phyloP scores from a whole-genome alignment of 1,140 invertebrate species.

The Trichonephila clavipes region DNA sequence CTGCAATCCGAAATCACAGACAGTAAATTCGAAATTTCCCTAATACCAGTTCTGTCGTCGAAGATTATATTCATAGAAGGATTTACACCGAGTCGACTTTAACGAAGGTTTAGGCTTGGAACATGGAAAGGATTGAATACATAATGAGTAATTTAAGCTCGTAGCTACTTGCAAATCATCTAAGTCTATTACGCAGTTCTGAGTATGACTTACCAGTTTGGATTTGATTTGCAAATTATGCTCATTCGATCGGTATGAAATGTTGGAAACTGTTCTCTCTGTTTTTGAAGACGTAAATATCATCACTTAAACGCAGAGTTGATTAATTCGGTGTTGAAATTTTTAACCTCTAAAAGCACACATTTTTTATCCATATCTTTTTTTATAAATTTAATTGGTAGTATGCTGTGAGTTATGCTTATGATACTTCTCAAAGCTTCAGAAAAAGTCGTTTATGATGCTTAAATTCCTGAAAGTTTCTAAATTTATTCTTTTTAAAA shows the following conservation, averaged over 20 bases:
- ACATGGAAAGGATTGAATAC: constrained; percentile 46
- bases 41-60: constrained; percentile 20
- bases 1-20: neutral
- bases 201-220: constrained; percentile 32
- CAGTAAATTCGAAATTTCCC: neutral
- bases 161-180: constrained; percentile 24
- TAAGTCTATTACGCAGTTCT: constrained; percentile 8
- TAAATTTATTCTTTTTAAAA: too few relatives aligned
- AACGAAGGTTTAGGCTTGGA: constrained; percentile 30
- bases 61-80: constrained; percentile 43
- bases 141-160: constrained; percentile 44
- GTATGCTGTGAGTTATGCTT: too few relatives aligned
- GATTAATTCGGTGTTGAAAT: neutral
- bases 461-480: too few relatives aligned
- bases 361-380: too few relatives aligned
- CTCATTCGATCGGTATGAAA: neutral
- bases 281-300: neutral
- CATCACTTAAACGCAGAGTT: neutral
- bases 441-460: too few relatives aligned
- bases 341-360: too few relatives aligned
- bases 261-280: neutral
- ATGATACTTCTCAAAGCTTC: too few relatives aligned
- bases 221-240: constrained; percentile 8
- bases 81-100: constrained; percentile 8
- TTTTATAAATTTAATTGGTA: too few relatives aligned